Conservation (phyloP, 2,797 vertebrate species). For the Propithecus deckenii region DNA sequence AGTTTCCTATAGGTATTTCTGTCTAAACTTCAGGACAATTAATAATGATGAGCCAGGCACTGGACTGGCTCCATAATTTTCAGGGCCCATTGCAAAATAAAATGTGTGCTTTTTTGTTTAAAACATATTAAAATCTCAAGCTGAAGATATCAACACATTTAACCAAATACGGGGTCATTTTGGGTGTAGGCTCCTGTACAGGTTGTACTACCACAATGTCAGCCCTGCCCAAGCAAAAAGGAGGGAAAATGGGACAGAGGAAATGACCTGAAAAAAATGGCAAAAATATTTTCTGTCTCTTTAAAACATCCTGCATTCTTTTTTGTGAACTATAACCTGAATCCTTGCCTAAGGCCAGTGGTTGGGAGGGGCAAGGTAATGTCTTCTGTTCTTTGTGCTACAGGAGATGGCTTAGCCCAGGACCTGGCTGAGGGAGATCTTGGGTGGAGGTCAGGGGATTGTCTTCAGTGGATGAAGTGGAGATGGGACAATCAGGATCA, state of each 20-base stretch:
- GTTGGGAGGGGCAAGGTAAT: no score
- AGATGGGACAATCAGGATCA: no score
- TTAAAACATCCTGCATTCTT: no score
- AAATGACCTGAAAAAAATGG: no score
- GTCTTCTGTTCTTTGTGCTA: no score
- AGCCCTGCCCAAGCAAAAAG: neutral
- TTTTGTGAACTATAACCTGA: no score
- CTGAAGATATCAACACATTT: neutral
- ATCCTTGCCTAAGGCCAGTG: no score
- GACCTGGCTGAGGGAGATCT: no score
- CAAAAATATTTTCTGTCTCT: no score
- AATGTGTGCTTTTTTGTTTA: neutral
- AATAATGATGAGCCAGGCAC: neutral
- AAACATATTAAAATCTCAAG: neutral
- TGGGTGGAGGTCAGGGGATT: no score
- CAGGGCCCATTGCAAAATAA: neutral
- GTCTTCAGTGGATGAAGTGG: no score
- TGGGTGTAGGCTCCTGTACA: rapidly evolving
- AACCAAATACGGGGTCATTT: neutral
- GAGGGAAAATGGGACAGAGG: neutral
- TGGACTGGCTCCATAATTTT: neutral
- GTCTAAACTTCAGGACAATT: neutral
- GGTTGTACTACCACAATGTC: rapidly evolving
- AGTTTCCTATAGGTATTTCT: neutral
- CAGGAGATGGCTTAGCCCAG: no score